Percentiles rank a stretch among this genome's conserved stretches.
Conservation (phyloP, 2,113 vertebrate genomes). For the Potamarius usumacintae region DNA sequence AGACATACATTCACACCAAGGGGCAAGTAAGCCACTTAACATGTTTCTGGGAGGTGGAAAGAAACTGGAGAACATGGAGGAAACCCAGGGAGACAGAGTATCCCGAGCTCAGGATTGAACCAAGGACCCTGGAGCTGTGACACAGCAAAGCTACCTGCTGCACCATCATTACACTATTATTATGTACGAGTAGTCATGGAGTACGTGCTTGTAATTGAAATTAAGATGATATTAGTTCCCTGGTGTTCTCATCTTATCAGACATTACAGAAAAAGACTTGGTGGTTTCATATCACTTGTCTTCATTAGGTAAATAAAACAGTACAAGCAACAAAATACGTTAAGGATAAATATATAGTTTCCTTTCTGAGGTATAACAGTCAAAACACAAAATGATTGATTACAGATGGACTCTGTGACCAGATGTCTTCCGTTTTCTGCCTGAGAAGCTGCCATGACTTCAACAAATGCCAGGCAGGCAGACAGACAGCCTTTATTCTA, state of each 20-base stretch:
- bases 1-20: too few relatives aligned
- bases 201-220: background rate
- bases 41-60: too few relatives aligned
- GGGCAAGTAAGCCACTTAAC: too few relatives aligned
- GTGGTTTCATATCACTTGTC: background rate
- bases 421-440: conserved; percentile 10
- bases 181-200: background rate
- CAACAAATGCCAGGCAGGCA: conserved; percentile 43
- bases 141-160: too few relatives aligned
- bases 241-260: too few relatives aligned
- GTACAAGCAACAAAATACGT: background rate
- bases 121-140: background rate
- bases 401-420: background rate
- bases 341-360: background rate
- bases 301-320: background rate
- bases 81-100: background rate
- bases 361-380: background rate
- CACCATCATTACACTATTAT: background rate
- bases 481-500: conserved; percentile 72
- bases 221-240: too few relatives aligned
- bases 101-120: background rate
- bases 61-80: background rate
- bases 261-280: background rate
- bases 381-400: background rate
- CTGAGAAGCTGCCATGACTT: conserved; percentile 21